These are phyloP conservation scores for Agrenia bidenticulata DNA, from an alignment of 2,888 invertebrate species.

Conservation along the genomic window DNA sequence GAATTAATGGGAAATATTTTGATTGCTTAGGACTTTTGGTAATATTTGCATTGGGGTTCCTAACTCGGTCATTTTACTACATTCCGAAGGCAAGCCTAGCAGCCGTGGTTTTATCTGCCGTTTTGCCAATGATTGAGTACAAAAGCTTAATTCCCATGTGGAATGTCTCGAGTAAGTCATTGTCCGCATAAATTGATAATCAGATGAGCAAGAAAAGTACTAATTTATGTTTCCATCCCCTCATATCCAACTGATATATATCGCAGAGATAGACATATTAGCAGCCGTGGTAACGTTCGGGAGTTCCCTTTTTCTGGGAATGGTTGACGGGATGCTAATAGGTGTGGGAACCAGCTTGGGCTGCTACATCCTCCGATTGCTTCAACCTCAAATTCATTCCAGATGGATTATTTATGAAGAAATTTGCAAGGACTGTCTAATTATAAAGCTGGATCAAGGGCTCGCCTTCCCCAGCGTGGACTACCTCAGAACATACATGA, in stretches of 20 bases:
- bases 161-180: slow-evolving; percentile 44
- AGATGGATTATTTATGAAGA: slow-evolving; percentile 53
- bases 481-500: slow-evolving; percentile 39
- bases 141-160: slow-evolving; percentile 45
- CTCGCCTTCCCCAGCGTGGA: slow-evolving; percentile 47
- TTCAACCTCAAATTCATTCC: slow-evolving; percentile 65
- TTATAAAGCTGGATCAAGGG: slow-evolving; percentile 44
- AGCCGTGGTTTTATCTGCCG: slow-evolving; percentile 91
- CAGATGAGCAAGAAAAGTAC: background rate
- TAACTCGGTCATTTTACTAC: slow-evolving; percentile 85
- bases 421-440: slow-evolving; percentile 54
- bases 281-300: slow-evolving; percentile 68
- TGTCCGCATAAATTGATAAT: background rate
- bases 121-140: slow-evolving; percentile 88
- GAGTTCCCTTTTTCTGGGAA: slow-evolving; percentile 67
- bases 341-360: slow-evolving; percentile 66
- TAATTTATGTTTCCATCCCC: background rate
- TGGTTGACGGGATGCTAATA: slow-evolving; percentile 69
- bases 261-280: slow-evolving; percentile 68
- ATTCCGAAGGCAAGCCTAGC: slow-evolving; percentile 86
- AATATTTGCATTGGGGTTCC: slow-evolving; percentile 74
- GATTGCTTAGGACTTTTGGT: slow-evolving; percentile 67
- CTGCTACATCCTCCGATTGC: slow-evolving; percentile 66
- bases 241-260: too few species aligned
- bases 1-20: too few species aligned